Base-by-base conservation (phyloP, 2,888 invertebrate genomes). In the Ephialtes manifestator region DNA sequence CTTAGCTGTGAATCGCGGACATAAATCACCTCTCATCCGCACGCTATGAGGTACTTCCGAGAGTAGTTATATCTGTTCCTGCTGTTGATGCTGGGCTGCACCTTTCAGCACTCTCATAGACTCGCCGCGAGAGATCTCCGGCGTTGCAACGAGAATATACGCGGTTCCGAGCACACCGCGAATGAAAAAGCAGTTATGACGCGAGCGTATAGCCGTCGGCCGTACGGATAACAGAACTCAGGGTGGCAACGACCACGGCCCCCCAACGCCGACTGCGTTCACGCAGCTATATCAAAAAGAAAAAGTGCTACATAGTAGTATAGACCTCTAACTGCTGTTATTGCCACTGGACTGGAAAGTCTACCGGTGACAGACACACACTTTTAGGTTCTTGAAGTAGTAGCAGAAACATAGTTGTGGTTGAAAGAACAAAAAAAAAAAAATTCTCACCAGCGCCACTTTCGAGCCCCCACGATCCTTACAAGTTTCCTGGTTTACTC, bases 171-270 rank as follows among this genome's bases (percentile, higher is more conserved):
- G 31, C 46, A 20, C 10, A 31, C 20, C 51, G 46, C 48, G 24
- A n/a, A 8, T 48, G 18, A 70, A 70, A 70, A 70, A 70, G 70
- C 35, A 51, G 70, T 70, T 70, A 70, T 70, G 51, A 70, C 70
- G 70, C 70, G 70, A 70, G n/a, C 46, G 20, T 53, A 51, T 70
- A 13, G 51, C 70, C 70, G 70, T 31, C 70, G 70, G 53, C 18
- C 31, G 51, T 51, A 31, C 51, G 70, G 70, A 53, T 70, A 70
- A 68, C 51, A 51, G 70, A 70, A 35, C 31, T 28, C 70, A 31
- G 70, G 70, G 70, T 70, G 70, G 70, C 70, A 53, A 70, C 70
- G 51, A 70, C n/a, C 24, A 35, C 70, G 51, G 31, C 31, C 51
- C 28, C 46, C 68, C 51, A 35, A 31, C 53, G 31, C 51, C 13